Base-by-base conservation (phyloP, 53 echinoderm and acorn worm species). In the Antedon mediterranea region DNA sequence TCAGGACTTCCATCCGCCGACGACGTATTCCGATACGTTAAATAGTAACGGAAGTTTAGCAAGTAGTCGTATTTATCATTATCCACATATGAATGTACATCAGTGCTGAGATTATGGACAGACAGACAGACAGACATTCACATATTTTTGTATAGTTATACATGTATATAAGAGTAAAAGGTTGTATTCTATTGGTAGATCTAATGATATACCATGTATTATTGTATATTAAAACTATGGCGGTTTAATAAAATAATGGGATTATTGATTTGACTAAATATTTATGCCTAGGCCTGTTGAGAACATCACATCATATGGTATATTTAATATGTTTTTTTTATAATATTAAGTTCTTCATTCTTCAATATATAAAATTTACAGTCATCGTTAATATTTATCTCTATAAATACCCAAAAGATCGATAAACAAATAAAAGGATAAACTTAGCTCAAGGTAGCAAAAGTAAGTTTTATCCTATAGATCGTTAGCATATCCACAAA, bases 11-110 rank as follows among this genome's bases (percentile, higher is more conserved):
- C 76, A 74, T 9, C 32, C 79, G 79, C 78, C 76, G 1, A 76
- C 79, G 74, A 83, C 80, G 70, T 81, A 83, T 42, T 84, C 88
- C 0, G 88, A 88, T 74, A 88, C 88, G 8, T 33, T 88, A 15
- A 88, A 88, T 71, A 88, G 88, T 43, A 84, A 84, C 15, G 75
- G 88, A 0, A 84, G 84, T 72, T 13, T 80, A 33, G 41, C 84
- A 4, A 86, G 86, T 15, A 84, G 88, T 37, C 74, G 77, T n/a
- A 34, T 84, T 34, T 81, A 88, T 33, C 77, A 76, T 33, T 34
- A 76, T 33, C 76, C 32, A 14, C 76, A 76, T 33, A 33, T 76
- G 34, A 32, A 76, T 33, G 76, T 76, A 28, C 76, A 76, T 34
- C 76, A 76, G 6, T 76, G 76, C 76, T 76, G 57, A 57, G 57